phyloP scores from a whole-genome alignment of 2,797 vertebrate genomes.

The Jordanella pulchra region DNA sequence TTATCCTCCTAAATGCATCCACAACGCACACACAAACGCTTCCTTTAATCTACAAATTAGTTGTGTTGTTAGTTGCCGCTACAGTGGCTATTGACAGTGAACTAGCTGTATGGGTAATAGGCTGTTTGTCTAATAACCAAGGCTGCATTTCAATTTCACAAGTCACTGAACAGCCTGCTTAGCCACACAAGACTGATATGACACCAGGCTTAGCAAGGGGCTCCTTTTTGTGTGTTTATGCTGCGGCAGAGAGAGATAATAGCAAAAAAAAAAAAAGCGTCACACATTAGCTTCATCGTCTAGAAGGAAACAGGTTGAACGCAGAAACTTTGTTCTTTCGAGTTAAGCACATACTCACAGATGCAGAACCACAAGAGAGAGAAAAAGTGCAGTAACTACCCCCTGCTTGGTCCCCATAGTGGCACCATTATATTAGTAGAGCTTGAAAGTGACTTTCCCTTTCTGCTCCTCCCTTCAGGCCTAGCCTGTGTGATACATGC shows the following conservation, averaged over 20 bases:
- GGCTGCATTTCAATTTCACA: constrained; percentile 85
- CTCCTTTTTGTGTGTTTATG: constrained; percentile 34
- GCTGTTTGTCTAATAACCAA: constrained; percentile 83
- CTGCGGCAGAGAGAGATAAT: constrained; percentile 29
- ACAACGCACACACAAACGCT: constrained; percentile 15
- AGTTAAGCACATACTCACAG: constrained; percentile 29
- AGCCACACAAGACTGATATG: constrained; percentile 75
- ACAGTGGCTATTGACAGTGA: constrained; percentile 73
- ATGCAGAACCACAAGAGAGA: constrained; percentile 16
- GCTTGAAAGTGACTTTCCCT: constrained; percentile 79
- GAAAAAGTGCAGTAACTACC: constrained; percentile 23
- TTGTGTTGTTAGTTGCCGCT: constrained; percentile 67
- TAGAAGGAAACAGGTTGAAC: constrained; percentile 37
- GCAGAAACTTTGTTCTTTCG: background rate
- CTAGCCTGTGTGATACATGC: constrained; percentile 46
- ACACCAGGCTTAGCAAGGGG: constrained; percentile 61
- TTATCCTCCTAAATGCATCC: constrained; percentile 6
- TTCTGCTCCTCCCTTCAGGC: constrained; percentile 58
- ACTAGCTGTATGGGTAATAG: constrained; percentile 67
- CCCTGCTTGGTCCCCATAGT: constrained; percentile 43
- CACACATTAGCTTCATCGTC: constrained; percentile 37
- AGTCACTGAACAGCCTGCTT: constrained; percentile 76
- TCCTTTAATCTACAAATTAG: constrained; percentile 66
- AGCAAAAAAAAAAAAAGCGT: constrained; percentile 27
- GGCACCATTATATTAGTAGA: constrained; percentile 63